Conservation (phyloP, 2,113 vertebrate species). For the Anolis sagrei region DNA sequence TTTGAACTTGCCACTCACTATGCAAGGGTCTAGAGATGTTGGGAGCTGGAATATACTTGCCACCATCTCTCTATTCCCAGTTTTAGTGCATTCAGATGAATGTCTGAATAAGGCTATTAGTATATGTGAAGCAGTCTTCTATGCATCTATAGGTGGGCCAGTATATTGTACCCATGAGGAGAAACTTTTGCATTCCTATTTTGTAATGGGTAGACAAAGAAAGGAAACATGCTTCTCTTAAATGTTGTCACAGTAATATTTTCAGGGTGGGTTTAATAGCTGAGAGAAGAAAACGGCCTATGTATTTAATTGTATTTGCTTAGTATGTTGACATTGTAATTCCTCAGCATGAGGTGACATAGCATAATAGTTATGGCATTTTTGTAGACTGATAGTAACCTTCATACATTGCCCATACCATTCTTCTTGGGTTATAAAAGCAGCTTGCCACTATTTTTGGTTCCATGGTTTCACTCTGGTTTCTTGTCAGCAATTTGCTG, state of each 20-base stretch:
- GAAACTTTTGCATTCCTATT: neutral
- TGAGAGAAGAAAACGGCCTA: neutral
- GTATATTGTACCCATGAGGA: neutral
- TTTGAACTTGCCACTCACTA: too few species aligned
- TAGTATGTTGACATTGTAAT: too few species aligned
- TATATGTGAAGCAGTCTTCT: too few species aligned
- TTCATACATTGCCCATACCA: neutral
- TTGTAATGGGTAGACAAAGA: neutral
- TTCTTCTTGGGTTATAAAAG: conserved; percentile 20
- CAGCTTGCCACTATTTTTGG: neutral
- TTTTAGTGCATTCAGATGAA: too few species aligned
- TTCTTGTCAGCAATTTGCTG: neutral
- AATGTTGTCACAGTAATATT: neutral
- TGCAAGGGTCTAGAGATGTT: too few species aligned
- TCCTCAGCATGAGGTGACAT: neutral
- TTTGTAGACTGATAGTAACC: neutral
- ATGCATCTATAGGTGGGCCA: neutral
- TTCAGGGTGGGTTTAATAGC: neutral
- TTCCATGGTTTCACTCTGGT: neutral
- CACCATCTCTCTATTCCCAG: too few species aligned
- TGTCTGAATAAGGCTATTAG: too few species aligned
- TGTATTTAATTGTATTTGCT: neutral
- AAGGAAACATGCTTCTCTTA: neutral
- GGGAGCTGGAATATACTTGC: too few species aligned
- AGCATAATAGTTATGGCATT: neutral